These are phyloP conservation scores for Oreochromis niloticus DNA, from an alignment of 2,113 vertebrate species.

Conservation along the genomic window DNA sequence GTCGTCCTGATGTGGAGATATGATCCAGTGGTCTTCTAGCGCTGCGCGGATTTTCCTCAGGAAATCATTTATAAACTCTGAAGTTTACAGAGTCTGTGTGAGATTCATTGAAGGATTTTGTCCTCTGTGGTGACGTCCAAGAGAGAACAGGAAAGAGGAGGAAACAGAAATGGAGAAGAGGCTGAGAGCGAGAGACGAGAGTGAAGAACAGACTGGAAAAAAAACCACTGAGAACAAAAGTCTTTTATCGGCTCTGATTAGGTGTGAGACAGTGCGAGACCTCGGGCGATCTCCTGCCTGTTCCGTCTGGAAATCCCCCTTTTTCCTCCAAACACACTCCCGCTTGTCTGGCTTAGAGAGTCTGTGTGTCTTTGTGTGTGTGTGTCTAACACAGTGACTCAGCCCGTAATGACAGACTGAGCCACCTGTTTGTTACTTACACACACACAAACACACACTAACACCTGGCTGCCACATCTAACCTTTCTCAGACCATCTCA, in stretches of 20 bases:
- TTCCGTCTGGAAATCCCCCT: slow-evolving; percentile 55
- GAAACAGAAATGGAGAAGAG: neutral
- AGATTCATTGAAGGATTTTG: neutral
- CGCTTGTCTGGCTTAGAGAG: slow-evolving; percentile 20
- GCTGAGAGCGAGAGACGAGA: neutral
- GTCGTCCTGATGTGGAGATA: neutral
- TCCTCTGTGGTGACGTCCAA: neutral
- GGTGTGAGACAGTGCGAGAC: slow-evolving; percentile 26
- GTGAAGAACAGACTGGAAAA: neutral
- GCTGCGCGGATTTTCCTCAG: neutral
- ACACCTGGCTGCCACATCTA: slow-evolving; percentile 32
- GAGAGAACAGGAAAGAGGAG: neutral
- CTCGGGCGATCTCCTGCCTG: slow-evolving; percentile 25
- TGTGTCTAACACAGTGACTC: slow-evolving; percentile 41
- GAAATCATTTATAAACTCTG: neutral
- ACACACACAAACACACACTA: neutral
- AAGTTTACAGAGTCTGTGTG: neutral
- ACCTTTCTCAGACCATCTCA: slow-evolving; percentile 2
- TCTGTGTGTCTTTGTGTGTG: neutral
- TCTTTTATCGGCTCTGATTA: slow-evolving; percentile 11
- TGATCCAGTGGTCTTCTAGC: neutral
- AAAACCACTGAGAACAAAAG: neutral
- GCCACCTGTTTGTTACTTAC: slow-evolving; percentile 45
- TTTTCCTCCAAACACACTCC: slow-evolving; percentile 26
- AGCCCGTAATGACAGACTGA: slow-evolving; percentile 60